phyloP scores from a whole-genome alignment of 2,113 vertebrate genomes.

The Boleophthalmus pectinirostris region DNA sequence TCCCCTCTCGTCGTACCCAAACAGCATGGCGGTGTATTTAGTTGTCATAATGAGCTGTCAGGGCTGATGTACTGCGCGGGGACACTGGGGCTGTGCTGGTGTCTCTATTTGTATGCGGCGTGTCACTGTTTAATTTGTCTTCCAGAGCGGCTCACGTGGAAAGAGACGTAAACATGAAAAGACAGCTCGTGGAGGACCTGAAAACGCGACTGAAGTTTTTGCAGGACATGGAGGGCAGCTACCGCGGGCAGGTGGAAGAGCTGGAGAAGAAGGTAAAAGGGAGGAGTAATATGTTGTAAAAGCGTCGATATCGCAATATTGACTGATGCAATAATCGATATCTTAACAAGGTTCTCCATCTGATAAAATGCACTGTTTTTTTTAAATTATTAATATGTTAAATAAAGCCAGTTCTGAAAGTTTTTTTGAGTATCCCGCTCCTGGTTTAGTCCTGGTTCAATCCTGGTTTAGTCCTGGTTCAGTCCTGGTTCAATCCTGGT shows the following conservation, averaged over 20 bases:
- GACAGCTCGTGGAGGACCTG: conserved; percentile 87
- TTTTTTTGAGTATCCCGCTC: too few relatives aligned
- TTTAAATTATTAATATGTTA: too few relatives aligned
- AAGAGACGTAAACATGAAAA: conserved; percentile 87
- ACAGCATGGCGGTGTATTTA: conserved; percentile 75
- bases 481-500: too few relatives aligned
- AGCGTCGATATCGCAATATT: too few relatives aligned
- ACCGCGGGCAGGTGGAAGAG: conserved; percentile 78
- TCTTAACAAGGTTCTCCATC: too few relatives aligned
- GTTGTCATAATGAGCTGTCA: conserved; percentile 78
- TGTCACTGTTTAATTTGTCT: conserved; percentile 5
- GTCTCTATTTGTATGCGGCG: conserved; percentile 7
- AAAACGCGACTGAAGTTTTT: conserved; percentile 84
- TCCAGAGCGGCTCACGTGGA: conserved; percentile 81
- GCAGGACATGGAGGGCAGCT: conserved; percentile 85
- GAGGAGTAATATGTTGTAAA: too few relatives aligned
- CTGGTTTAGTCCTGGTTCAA: too few relatives aligned
- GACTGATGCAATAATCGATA: too few relatives aligned
- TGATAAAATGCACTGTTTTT: too few relatives aligned
- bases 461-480: too few relatives aligned
- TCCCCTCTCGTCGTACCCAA: conserved; percentile 46
- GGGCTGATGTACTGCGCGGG: conserved; percentile 65
- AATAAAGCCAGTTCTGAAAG: too few relatives aligned
- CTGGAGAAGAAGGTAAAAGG: conserved; percentile 86
- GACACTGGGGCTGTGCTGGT: conserved; percentile 53